phyloP scores from a whole-genome alignment of 2,113 vertebrate genomes.

The Heterotis niloticus region DNA sequence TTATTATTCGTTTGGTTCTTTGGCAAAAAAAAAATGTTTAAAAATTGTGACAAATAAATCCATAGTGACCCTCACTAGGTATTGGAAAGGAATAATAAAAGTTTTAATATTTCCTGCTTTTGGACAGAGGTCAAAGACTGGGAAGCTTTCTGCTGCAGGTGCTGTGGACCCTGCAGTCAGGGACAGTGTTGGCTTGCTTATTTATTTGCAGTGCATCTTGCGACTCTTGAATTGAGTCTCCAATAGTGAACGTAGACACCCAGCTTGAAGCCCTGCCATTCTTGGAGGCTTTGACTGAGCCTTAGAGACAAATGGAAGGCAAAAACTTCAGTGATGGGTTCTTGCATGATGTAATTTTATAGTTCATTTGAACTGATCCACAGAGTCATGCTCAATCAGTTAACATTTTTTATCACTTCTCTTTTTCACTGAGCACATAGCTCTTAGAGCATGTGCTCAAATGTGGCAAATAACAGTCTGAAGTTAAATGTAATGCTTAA shows the following conservation, averaged over 20 bases:
- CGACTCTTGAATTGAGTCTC: background rate
- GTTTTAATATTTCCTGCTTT: background rate
- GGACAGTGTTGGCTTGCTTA: background rate
- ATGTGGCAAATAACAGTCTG: conserved; percentile 1
- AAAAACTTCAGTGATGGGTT: background rate
- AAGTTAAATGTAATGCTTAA: background rate
- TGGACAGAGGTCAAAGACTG: too few relatives aligned
- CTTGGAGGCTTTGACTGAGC: background rate
- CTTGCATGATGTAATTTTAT: background rate
- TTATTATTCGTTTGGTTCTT: too few relatives aligned
- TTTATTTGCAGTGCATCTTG: background rate
- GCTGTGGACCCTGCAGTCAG: too few relatives aligned
- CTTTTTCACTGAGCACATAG: conserved; percentile 1
- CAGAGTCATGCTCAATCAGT: background rate
- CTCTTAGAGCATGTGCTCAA: background rate
- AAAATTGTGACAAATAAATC: too few relatives aligned
- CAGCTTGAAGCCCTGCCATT: background rate
- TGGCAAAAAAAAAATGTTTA: too few relatives aligned
- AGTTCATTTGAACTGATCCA: background rate
- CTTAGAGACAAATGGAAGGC: too few relatives aligned
- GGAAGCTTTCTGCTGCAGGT: too few relatives aligned
- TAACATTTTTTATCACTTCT: background rate
- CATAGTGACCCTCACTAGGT: too few relatives aligned
- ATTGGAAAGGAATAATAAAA: background rate
- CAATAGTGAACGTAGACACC: background rate